These are phyloP conservation scores for Alloplasta piceator DNA, from an alignment of 2,888 invertebrate genomes.

Conservation along the genomic window DNA sequence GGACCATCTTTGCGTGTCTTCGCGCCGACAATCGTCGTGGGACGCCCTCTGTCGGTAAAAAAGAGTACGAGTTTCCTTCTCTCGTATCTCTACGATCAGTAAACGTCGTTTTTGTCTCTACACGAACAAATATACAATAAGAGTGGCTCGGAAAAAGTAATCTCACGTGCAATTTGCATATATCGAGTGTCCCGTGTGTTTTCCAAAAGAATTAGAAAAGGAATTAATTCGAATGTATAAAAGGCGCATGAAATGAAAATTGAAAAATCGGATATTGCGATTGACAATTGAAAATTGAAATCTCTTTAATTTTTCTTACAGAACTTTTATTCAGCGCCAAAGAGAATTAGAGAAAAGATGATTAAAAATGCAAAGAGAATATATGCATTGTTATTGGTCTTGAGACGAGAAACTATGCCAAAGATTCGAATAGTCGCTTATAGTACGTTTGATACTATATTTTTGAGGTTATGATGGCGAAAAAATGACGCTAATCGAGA, in stretches of 20 bases:
- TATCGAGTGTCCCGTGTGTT: constrained; percentile 32
- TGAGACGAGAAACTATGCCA: constrained; percentile 47
- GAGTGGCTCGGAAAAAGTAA: too few relatives aligned
- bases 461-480: background rate
- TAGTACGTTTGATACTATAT: constrained; percentile 2
- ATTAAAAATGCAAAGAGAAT: constrained; percentile 1
- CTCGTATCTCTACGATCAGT: too few relatives aligned
- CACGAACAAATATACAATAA: too few relatives aligned
- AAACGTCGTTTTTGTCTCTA: too few relatives aligned
- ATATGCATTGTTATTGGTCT: background rate
- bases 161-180: background rate
- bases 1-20: background rate
- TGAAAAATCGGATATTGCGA: background rate
- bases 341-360: constrained; percentile 37
- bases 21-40: background rate
- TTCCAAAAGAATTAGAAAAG: constrained; percentile 18
- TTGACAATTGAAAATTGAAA: background rate
- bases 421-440: constrained; percentile 44
- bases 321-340: constrained; percentile 50
- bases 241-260: background rate
- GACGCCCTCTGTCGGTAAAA: background rate
- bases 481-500: background rate
- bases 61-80: background rate
- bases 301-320: constrained; percentile 46
- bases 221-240: background rate